A percentile compares a stretch with the other conserved stretches of the same genome.
These are phyloP conservation scores for Magallana ariakensis DNA, from an alignment of 1,140 invertebrate genomes.

Conservation along the genomic window DNA sequence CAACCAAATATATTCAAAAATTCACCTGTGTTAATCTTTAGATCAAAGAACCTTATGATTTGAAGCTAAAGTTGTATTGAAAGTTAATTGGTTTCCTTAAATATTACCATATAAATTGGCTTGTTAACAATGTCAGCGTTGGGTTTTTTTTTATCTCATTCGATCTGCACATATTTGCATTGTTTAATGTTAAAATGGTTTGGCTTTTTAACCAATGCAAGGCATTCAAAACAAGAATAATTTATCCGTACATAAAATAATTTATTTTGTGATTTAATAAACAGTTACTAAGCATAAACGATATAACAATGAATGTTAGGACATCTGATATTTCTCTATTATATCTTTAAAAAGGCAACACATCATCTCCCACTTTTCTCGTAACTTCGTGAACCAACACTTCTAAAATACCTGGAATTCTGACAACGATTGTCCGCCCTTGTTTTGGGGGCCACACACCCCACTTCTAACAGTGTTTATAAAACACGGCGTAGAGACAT, in stretches of 20 bases:
- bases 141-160: neutral
- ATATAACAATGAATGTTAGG: constrained; percentile 30
- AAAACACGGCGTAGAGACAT: constrained; percentile 7
- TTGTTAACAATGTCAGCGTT: neutral
- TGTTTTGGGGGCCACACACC: neutral
- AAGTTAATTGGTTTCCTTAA: constrained; percentile 19
- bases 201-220: neutral
- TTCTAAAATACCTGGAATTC: neutral
- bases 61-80: neutral
- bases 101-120: constrained; percentile 21
- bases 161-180: neutral
- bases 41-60: constrained; percentile 6
- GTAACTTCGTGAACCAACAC: neutral
- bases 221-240: neutral
- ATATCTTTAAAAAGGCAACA: neutral
- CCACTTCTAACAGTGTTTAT: neutral
- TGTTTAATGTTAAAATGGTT: neutral
- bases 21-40: neutral
- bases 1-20: constrained; percentile 23
- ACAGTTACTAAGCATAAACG: constrained; percentile 32
- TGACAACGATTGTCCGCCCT: neutral
- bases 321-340: neutral
- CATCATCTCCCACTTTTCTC: neutral
- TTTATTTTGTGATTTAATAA: constrained; percentile 36
- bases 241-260: constrained; percentile 29